Percentiles rank a stretch among this genome's conserved stretches.
Evolutionary conservation across 2,888 invertebrate species (phyloP).

Genomic region (Theodoxus fluviatilis): DNA sequence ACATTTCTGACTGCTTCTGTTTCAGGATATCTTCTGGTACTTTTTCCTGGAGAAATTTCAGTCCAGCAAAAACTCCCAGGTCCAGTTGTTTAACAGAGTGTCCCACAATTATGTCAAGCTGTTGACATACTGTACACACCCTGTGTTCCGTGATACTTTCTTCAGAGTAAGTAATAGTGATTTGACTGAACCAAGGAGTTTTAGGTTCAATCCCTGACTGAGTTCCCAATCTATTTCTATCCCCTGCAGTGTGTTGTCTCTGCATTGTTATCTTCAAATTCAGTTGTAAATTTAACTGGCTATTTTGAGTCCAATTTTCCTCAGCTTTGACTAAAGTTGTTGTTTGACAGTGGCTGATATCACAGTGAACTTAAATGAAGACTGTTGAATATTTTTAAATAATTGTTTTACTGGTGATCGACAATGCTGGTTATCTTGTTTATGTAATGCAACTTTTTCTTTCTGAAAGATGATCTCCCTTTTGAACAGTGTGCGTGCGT

Average conservation of each 20-base stretch:
- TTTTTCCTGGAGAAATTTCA: slow-evolving; percentile 60
- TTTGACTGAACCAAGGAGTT: background rate
- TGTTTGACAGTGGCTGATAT: too few species aligned
- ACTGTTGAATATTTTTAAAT: too few species aligned
- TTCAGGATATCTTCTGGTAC: slow-evolving; percentile 64
- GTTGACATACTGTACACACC: slow-evolving; percentile 49
- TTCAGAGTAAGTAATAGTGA: slow-evolving; percentile 50
- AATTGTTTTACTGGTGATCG: too few species aligned
- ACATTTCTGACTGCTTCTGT: slow-evolving; percentile 22
- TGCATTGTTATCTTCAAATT: background rate
- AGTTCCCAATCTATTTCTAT: background rate
- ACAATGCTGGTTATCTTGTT: too few species aligned
- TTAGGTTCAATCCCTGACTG: background rate
- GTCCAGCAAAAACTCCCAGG: slow-evolving; percentile 46
- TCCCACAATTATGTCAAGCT: slow-evolving; percentile 63
- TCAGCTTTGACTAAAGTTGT: too few species aligned
- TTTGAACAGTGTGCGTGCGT: too few species aligned
- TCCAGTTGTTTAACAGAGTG: slow-evolving; percentile 59
- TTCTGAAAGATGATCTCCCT: too few species aligned
- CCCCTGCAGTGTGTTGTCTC: background rate
- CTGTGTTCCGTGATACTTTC: slow-evolving; percentile 55
- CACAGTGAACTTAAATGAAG: too few species aligned
- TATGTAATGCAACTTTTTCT: too few species aligned
- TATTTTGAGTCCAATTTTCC: background rate
- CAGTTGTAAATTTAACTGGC: background rate